A percentile compares a stretch with the other conserved stretches of the same genome.
phyloP scores from a whole-genome alignment of 2,888 invertebrate species.

The Boloria selene region DNA sequence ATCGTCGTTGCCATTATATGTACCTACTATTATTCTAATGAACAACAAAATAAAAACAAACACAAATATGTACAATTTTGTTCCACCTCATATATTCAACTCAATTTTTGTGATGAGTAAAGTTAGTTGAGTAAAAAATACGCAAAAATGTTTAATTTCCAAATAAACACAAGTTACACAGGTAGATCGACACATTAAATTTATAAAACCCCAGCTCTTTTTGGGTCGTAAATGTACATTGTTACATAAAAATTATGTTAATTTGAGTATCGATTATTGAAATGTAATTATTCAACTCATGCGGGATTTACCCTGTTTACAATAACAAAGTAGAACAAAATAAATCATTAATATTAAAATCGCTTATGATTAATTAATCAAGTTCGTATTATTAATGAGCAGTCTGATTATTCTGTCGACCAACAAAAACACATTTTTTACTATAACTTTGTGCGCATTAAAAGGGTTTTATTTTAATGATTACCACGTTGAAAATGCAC shows the following conservation, averaged over 20 bases:
- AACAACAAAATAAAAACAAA: too few species aligned
- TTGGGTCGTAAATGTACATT: not conserved
- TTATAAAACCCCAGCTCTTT: too few species aligned
- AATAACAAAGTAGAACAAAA: slow-evolving; percentile 20
- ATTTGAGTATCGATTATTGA: not conserved
- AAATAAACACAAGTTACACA: too few species aligned
- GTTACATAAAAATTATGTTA: too few species aligned
- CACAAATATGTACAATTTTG: too few species aligned
- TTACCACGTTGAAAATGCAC: slow-evolving; percentile 1
- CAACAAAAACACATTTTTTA: not conserved
- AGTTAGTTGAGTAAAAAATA: too few species aligned
- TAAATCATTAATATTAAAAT: slow-evolving; percentile 27
- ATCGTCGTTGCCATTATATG: too few species aligned
- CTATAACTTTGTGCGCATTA: not conserved
- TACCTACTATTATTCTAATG: too few species aligned
- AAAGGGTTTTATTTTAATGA: not conserved
- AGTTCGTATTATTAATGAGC: slow-evolving; percentile 23
- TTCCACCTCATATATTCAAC: too few species aligned
- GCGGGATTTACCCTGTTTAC: not conserved
- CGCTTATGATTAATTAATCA: slow-evolving; percentile 29
- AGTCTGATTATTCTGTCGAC: slow-evolving; percentile 15
- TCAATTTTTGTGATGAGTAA: too few species aligned
- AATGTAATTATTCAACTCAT: not conserved
- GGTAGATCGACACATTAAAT: too few species aligned
- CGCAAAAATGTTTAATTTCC: too few species aligned